Evolutionary conservation across 2,113 vertebrate genomes (phyloP).

Genomic region (Calyptommatus sinebrachiatus): DNA sequence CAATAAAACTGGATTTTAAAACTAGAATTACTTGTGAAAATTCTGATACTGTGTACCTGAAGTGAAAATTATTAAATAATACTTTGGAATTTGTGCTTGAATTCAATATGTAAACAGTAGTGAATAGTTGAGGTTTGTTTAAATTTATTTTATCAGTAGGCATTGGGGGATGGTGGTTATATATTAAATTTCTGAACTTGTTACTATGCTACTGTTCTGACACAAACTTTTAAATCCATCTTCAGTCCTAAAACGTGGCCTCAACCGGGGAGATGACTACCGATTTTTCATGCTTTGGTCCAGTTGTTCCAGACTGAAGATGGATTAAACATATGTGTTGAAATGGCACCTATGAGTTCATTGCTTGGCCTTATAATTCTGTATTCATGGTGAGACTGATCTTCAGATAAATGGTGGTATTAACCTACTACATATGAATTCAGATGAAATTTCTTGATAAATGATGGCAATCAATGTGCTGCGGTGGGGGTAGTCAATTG

Average conservation of each 20-base stretch:
- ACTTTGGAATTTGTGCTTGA: background rate
- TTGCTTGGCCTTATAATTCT: conserved; percentile 33
- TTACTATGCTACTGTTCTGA: background rate
- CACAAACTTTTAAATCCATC: no score
- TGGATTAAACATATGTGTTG: no score
- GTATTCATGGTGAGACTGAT: conserved; percentile 28
- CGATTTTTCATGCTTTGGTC: no score
- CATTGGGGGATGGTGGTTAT: background rate
- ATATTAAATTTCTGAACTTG: conserved; percentile 11
- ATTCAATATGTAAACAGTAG: background rate
- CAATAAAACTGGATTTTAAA: background rate
- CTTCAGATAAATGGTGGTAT: conserved; percentile 8
- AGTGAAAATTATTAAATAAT: background rate
- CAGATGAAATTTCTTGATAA: background rate
- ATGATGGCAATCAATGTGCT: background rate
- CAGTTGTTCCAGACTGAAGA: no score
- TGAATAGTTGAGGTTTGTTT: background rate
- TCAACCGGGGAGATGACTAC: no score
- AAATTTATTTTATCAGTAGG: background rate
- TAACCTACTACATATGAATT: conserved; percentile 5
- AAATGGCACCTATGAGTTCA: background rate
- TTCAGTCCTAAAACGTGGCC: no score
- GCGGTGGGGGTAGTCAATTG: background rate
- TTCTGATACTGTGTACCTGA: background rate
- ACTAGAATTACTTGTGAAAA: background rate